A percentile compares a stretch with the other conserved stretches of the same genome.
Evolutionary conservation across 1,140 invertebrate species (phyloP).

Genomic region (Bradynema listronoti): DNA sequence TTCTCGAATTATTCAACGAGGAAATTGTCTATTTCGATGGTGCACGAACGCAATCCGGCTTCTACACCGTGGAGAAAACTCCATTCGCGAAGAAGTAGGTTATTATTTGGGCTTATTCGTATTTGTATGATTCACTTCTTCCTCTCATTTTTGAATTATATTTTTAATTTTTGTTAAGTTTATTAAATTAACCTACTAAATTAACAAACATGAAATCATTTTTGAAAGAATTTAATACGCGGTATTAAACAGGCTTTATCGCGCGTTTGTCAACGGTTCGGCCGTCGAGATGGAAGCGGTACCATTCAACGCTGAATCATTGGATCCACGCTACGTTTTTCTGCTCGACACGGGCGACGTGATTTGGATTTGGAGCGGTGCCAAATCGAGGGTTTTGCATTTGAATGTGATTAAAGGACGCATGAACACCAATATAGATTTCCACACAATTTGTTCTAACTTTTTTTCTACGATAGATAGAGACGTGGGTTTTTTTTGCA

Average conservation of each 20-base stretch:
- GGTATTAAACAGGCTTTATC: conserved; percentile 67
- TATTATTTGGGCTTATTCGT: no score
- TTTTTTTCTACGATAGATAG: no score
- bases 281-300: conserved; percentile 84
- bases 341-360: conserved; percentile 77
- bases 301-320: conserved; percentile 65
- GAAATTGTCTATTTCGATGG: conserved; percentile 84
- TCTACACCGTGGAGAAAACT: conserved; percentile 91
- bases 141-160: no score
- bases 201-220: conserved; percentile 11
- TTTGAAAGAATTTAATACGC: conserved; percentile 62
- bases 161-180: neutral
- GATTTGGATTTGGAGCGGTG: conserved; percentile 85
- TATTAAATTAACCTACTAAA: no score
- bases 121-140: no score
- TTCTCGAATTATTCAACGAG: conserved; percentile 80
- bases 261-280: conserved; percentile 78
- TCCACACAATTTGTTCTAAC: no score
- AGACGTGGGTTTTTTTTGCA: no score
- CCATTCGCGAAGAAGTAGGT: conserved; percentile 34
- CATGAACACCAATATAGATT: no score
- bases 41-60: conserved; percentile 87
- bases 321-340: conserved; percentile 87
- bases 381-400: conserved; percentile 72
- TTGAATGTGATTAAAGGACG: neutral